Percentiles rank a stretch among this genome's conserved stretches.
These are phyloP conservation scores for Pimpla rufipes DNA, from an alignment of 2,888 invertebrate genomes.

Conservation along the genomic window DNA sequence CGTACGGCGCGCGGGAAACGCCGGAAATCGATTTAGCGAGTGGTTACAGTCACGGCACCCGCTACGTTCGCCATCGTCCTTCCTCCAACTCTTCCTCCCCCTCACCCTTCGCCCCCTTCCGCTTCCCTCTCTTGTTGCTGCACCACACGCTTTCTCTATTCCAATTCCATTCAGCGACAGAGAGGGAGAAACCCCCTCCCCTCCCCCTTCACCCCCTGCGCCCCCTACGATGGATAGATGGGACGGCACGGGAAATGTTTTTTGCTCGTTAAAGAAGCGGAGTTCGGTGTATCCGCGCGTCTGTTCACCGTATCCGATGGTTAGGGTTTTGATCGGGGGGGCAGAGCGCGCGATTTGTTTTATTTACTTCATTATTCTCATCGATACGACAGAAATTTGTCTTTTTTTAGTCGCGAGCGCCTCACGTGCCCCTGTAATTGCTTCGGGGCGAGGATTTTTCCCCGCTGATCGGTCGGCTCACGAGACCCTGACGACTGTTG, in stretches of 20 bases:
- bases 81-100: conserved; percentile 42
- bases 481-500: too few relatives aligned
- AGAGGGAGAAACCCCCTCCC: too few relatives aligned
- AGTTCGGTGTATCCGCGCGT: conserved; percentile 27
- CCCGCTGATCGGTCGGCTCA: too few relatives aligned
- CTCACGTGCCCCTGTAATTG: conserved; percentile 31
- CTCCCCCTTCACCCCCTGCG: too few relatives aligned
- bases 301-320: conserved; percentile 36
- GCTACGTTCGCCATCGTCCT: conserved; percentile 50
- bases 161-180: conserved; percentile 64
- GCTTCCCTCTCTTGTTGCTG: conserved; percentile 11
- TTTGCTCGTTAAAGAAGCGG: conserved; percentile 65
- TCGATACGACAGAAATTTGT: conserved; percentile 23
- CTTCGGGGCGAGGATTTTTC: too few relatives aligned
- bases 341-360: conserved; percentile 34
- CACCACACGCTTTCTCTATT: conserved; percentile 45
- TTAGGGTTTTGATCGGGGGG: conserved; percentile 32
- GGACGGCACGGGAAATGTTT: conserved; percentile 58
- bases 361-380: conserved; percentile 55
- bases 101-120: conserved; percentile 1
- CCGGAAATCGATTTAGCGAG: conserved; percentile 71
- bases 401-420: conserved; percentile 23
- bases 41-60: conserved; percentile 67
- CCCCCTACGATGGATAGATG: conserved; percentile 49
- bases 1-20: conserved; percentile 51